These are phyloP conservation scores for Anadara kagoshimensis DNA, from an alignment of 1,140 invertebrate genomes.

Conservation along the genomic window DNA sequence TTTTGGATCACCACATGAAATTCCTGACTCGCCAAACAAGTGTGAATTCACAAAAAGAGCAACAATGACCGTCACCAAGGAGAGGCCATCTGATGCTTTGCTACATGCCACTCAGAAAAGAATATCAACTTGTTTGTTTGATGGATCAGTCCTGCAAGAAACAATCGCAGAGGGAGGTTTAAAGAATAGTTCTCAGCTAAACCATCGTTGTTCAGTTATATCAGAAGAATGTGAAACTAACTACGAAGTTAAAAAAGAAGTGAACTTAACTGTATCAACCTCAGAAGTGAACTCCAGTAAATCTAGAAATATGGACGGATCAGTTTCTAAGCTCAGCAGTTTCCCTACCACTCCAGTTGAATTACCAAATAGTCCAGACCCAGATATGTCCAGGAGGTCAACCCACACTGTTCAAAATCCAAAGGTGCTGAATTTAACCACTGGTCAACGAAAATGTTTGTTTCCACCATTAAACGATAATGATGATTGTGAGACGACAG, in stretches of 20 bases:
- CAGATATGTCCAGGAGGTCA: slow-evolving; percentile 55
- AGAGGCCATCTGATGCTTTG: slow-evolving; percentile 59
- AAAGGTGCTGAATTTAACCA: slow-evolving; percentile 49
- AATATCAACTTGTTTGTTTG: slow-evolving; percentile 18
- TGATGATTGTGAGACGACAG: slow-evolving; percentile 2
- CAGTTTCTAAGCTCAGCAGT: slow-evolving; percentile 6
- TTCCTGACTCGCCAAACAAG: slow-evolving; percentile 37
- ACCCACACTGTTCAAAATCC: slow-evolving; percentile 61
- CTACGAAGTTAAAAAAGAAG: not conserved
- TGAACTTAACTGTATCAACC: no score
- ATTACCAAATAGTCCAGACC: slow-evolving; percentile 56
- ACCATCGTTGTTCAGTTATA: not conserved
- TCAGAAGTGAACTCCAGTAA: no score
- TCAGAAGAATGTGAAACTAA: not conserved
- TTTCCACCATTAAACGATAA: slow-evolving; percentile 30
- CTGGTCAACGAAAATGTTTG: slow-evolving; percentile 32
- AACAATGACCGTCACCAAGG: slow-evolving; percentile 61
- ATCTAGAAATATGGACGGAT: not conserved
- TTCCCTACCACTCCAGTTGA: slow-evolving; percentile 47
- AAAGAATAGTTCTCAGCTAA: not conserved
- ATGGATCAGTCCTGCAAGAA: not conserved
- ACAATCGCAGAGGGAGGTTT: not conserved
- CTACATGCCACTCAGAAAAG: slow-evolving; percentile 27
- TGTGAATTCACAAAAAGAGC: slow-evolving; percentile 33
- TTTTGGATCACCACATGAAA: slow-evolving; percentile 40